Evolutionary conservation across 2,888 invertebrate genomes (phyloP).

Genomic region (Criorhina ranunculi): DNA sequence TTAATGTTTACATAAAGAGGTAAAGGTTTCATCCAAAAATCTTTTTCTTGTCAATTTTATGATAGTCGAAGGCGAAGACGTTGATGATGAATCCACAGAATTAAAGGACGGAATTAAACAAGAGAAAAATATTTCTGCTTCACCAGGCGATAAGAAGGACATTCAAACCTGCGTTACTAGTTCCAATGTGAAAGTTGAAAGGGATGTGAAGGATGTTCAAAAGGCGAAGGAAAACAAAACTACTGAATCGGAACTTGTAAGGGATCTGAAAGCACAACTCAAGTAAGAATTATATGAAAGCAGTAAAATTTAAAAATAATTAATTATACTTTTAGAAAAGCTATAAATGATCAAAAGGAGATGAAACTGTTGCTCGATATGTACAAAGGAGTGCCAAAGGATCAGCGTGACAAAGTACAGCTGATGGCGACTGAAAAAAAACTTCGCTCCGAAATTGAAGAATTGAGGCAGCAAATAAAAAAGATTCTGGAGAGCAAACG

Average conservation of each 20-base stretch:
- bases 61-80: conserved; percentile 81
- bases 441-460: conserved; percentile 94
- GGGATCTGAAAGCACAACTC: conserved; percentile 94
- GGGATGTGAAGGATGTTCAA: conserved; percentile 87
- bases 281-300: conserved; percentile 88
- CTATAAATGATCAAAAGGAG: conserved; percentile 96
- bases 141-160: conserved; percentile 87
- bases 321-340: conserved; percentile 88
- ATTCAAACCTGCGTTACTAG: conserved; percentile 79
- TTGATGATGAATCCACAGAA: conserved; percentile 82
- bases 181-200: conserved; percentile 87
- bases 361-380: conserved; percentile 97
- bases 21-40: neutral
- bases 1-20: too few species aligned
- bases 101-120: conserved; percentile 84
- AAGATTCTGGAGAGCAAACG: conserved; percentile 96
- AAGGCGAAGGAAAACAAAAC: conserved; percentile 88
- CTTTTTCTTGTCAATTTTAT: conserved; percentile 26
- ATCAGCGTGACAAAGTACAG: conserved; percentile 97
- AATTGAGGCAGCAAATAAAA: conserved; percentile 93
- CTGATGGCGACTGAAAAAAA: conserved; percentile 98
- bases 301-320: conserved; percentile 9
- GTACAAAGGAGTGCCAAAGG: conserved; percentile 99
- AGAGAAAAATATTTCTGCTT: conserved; percentile 84
- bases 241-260: conserved; percentile 86